phyloP scores from a whole-genome alignment of 1,140 invertebrate genomes.

The Ylistrum balloti region DNA sequence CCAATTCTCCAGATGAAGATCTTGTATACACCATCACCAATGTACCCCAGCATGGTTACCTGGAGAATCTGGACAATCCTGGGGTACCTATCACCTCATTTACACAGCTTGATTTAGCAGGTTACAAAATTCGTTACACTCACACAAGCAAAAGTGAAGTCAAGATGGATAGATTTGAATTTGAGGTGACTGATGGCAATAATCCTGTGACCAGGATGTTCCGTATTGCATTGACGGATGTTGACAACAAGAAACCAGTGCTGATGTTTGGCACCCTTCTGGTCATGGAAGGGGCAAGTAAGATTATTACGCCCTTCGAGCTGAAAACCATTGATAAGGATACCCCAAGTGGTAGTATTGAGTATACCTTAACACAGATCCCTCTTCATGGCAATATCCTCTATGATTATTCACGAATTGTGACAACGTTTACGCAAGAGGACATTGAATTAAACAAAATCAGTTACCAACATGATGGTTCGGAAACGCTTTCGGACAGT shows the following conservation, averaged over 20 bases:
- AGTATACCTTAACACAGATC: constrained; percentile 79
- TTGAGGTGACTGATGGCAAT: constrained; percentile 82
- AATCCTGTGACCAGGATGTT: constrained; percentile 81
- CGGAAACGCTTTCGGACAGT: constrained; percentile 80
- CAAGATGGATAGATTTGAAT: constrained; percentile 83
- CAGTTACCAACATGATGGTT: constrained; percentile 82
- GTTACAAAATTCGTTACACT: constrained; percentile 81
- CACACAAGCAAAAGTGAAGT: constrained; percentile 80
- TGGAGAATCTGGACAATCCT: constrained; percentile 79
- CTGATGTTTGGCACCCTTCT: constrained; percentile 77
- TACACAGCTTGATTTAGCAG: constrained; percentile 81
- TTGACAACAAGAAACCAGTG: constrained; percentile 82
- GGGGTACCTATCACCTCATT: constrained; percentile 80
- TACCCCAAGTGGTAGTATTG: constrained; percentile 76
- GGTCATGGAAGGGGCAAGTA: constrained; percentile 80
- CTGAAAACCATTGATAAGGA: constrained; percentile 82
- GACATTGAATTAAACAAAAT: constrained; percentile 81
- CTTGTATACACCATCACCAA: constrained; percentile 81
- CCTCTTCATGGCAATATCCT: constrained; percentile 81
- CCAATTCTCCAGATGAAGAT: constrained; percentile 79
- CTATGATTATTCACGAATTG: constrained; percentile 74
- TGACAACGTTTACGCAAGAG: constrained; percentile 78
- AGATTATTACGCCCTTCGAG: constrained; percentile 82
- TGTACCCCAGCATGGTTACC: constrained; percentile 79
- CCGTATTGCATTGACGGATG: constrained; percentile 81